These are phyloP conservation scores for Beaufortia kweichowensis DNA, from an alignment of 2,113 vertebrate species.

Conservation along the genomic window DNA sequence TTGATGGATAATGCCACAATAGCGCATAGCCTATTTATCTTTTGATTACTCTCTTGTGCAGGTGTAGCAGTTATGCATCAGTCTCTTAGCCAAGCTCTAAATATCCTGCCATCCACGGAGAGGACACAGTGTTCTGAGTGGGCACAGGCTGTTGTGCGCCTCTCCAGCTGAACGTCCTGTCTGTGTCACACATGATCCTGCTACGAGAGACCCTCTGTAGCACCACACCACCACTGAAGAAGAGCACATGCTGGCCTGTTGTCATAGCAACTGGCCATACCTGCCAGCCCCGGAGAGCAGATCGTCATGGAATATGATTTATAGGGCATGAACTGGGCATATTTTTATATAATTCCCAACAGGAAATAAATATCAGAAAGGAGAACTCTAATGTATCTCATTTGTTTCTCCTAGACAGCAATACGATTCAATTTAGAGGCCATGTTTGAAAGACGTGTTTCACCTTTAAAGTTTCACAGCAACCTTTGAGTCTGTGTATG, in stretches of 20 bases:
- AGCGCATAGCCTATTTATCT: background rate
- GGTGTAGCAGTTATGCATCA: constrained; percentile 28
- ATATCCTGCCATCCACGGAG: constrained; percentile 21
- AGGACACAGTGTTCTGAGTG: constrained; percentile 16
- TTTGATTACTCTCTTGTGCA: background rate
- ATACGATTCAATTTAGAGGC: too few relatives aligned
- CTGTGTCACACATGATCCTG: background rate
- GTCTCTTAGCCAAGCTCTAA: constrained; percentile 20
- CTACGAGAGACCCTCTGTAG: constrained; percentile 11
- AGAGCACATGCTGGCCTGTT: constrained; percentile 10
- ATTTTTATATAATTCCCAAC: too few relatives aligned
- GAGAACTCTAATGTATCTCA: too few relatives aligned
- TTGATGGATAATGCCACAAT: constrained; percentile 22
- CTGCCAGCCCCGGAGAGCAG: background rate
- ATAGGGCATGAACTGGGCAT: background rate
- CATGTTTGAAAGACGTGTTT: too few relatives aligned
- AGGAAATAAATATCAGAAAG: too few relatives aligned
- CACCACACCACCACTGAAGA: constrained; percentile 4
- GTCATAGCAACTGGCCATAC: constrained; percentile 26
- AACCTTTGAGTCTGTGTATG: too few relatives aligned
- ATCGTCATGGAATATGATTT: background rate
- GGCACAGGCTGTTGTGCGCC: constrained; percentile 19
- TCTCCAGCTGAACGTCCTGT: constrained; percentile 28
- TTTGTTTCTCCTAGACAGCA: too few relatives aligned
- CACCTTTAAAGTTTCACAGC: too few relatives aligned